These are phyloP conservation scores for Oreochromis tanganicae DNA, from an alignment of 2,113 vertebrate species.

Conservation along the genomic window DNA sequence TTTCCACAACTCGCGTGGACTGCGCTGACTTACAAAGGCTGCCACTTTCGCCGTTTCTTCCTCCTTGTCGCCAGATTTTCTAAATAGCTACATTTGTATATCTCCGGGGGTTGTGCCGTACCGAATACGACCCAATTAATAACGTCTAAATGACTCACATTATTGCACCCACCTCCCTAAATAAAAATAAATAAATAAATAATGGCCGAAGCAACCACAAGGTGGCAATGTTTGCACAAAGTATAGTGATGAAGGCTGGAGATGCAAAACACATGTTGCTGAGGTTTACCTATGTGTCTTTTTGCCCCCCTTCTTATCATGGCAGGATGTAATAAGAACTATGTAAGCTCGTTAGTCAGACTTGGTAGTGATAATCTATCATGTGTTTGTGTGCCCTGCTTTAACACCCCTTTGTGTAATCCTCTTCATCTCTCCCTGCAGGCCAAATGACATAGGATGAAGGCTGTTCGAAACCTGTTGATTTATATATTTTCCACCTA, in stretches of 20 bases:
- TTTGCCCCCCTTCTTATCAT: background rate
- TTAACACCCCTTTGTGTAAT: conserved; percentile 53
- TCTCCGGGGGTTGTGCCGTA: background rate
- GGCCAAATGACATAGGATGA: conserved; percentile 99
- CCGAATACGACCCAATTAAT: conserved; percentile 45
- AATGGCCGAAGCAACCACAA: conserved; percentile 74
- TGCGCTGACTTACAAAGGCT: background rate
- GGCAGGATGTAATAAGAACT: background rate
- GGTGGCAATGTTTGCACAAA: conserved; percentile 98
- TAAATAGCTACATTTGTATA: background rate
- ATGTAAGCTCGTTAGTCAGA: conserved; percentile 3
- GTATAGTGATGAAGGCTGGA: conserved; percentile 66
- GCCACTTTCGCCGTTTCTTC: background rate
- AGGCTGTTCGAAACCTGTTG: conserved; percentile 99
- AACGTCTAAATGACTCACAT: conserved; percentile 57
- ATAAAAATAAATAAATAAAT: conserved; percentile 49
- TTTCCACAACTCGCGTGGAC: background rate
- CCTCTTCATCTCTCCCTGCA: conserved; percentile 81
- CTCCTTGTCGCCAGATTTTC: background rate
- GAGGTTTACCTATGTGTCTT: conserved; percentile 38
- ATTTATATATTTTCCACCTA: conserved; percentile 99
- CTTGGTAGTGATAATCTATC: conserved; percentile 1
- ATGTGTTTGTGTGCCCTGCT: conserved; percentile 5
- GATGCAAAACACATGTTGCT: conserved; percentile 48
- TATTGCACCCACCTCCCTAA: conserved; percentile 24